Evolutionary conservation across 2,113 vertebrate species (phyloP), one percentile per base, ranked within the genome.

Genomic region (Tylochromis polylepis): DNA sequence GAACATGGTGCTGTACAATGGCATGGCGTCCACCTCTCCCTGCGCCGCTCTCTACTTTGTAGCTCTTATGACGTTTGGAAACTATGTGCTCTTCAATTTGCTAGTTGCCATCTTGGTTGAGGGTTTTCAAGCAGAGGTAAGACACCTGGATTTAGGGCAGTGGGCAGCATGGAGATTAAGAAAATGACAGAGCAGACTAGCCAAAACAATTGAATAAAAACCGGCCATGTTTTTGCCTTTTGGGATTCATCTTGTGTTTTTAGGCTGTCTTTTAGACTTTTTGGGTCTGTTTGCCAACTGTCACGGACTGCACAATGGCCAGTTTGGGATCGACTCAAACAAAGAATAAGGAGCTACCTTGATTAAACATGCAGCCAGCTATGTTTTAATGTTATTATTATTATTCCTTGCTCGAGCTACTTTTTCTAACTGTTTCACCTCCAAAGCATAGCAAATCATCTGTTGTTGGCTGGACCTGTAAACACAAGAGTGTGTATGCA

Each of bases 11-110:
- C 96, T 99, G 36, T 99, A 99, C 92, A 99, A 99, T 1, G 99
- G 98, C 87, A 97, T 97, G 97, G 99, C 98, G 14, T 99, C 98
- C 86, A 99, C 98, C 6, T 98, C 98, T 0, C 98, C 99, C 0
- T 98, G 97, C 92, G 99, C 99, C 46, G 98, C 99, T 16, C 97
- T 99, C 82, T 99, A 99, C 92, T 99, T 99, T 7, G 98, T 99
- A 1, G 99, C 99, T 55, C 97, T 99, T 43, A 99, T 99, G 99
- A 99, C 99, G 0, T 99, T 99, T 29, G 99, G 99, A 87, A 99
- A 99, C 95, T 99, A 99, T 0, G 99, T 99, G 77, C 98, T 99
- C 89, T 99, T 99, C 93, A 99, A 99, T 94, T 96, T 99, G 65
- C 94, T 99, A 83, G 99, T 99, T 81, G 99, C 99, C 89, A 99